These are phyloP conservation scores for Stigmatopora nigra DNA, from an alignment of 2,113 vertebrate genomes.

Conservation along the genomic window DNA sequence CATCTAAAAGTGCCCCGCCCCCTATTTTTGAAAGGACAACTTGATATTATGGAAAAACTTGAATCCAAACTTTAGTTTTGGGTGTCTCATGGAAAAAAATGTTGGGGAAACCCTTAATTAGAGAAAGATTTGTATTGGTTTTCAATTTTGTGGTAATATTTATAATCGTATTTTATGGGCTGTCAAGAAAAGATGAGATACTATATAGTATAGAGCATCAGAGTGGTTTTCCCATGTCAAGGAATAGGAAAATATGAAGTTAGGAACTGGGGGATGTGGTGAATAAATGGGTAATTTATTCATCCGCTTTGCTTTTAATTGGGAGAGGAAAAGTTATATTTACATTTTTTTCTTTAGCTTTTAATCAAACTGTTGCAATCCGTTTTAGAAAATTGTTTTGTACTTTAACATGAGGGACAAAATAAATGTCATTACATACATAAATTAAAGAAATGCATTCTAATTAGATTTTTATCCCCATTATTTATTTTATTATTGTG, in stretches of 20 bases:
- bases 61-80: neutral
- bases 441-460: too few relatives aligned
- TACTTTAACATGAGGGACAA: too few relatives aligned
- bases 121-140: slow-evolving; percentile 34
- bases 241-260: slow-evolving; percentile 74
- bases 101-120: slow-evolving; percentile 1
- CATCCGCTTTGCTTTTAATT: slow-evolving; percentile 59
- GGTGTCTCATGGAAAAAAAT: neutral
- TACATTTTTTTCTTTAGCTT: neutral
- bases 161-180: slow-evolving; percentile 64
- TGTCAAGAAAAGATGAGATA: slow-evolving; percentile 56
- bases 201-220: slow-evolving; percentile 51
- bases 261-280: slow-evolving; percentile 58
- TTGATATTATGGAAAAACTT: neutral
- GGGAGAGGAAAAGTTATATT: slow-evolving; percentile 8
- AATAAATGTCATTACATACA: neutral
- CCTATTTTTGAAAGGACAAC: too few relatives aligned
- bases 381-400: too few relatives aligned
- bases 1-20: neutral
- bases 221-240: slow-evolving; percentile 62
- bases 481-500: neutral
- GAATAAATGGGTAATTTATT: slow-evolving; percentile 30
- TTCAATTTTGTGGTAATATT: slow-evolving; percentile 62
- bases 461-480: neutral
- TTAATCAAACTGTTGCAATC: too few relatives aligned